Evolutionary conservation across 2,888 invertebrate species (phyloP).

Genomic region (Cyclophora albipunctata): DNA sequence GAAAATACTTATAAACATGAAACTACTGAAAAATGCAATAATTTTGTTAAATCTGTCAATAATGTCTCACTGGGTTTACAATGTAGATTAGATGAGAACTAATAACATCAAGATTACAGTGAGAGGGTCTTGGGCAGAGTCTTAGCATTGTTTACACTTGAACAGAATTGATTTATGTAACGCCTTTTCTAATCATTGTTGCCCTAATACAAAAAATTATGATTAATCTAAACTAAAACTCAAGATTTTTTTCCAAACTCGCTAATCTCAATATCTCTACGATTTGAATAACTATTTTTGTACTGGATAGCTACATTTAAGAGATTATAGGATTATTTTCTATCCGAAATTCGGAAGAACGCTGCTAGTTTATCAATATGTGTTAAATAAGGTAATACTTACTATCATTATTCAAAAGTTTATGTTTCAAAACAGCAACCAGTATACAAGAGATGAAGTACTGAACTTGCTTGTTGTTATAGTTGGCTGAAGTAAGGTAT

Average conservation of each 20-base stretch:
- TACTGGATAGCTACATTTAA: no score
- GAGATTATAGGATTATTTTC: no score
- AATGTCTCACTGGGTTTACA: constrained; percentile 54
- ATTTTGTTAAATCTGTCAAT: constrained; percentile 30
- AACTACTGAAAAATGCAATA: constrained; percentile 26
- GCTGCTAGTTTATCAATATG: no score
- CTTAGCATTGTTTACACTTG: constrained; percentile 30
- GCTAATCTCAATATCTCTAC: no score
- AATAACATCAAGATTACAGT: constrained; percentile 54
- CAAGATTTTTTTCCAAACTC: no score
- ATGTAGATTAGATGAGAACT: constrained; percentile 41
- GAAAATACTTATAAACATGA: constrained; percentile 1
- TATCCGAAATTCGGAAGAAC: no score
- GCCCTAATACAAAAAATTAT: constrained; percentile 10
- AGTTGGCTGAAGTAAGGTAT: constrained; percentile 2
- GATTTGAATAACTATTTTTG: no score
- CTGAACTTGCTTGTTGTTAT: constrained; percentile 3
- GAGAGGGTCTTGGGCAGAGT: constrained; percentile 51
- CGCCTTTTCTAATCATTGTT: constrained; percentile 62
- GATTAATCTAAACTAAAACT: no score
- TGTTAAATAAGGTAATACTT: constrained; percentile 16
- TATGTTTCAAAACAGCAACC: constrained; percentile 32
- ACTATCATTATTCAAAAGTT: constrained; percentile 28
- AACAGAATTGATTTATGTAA: constrained; percentile 40
- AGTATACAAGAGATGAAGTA: constrained; percentile 31